Evolutionary conservation across 2,113 vertebrate species (phyloP).

Genomic region (Arenaria interpres): DNA sequence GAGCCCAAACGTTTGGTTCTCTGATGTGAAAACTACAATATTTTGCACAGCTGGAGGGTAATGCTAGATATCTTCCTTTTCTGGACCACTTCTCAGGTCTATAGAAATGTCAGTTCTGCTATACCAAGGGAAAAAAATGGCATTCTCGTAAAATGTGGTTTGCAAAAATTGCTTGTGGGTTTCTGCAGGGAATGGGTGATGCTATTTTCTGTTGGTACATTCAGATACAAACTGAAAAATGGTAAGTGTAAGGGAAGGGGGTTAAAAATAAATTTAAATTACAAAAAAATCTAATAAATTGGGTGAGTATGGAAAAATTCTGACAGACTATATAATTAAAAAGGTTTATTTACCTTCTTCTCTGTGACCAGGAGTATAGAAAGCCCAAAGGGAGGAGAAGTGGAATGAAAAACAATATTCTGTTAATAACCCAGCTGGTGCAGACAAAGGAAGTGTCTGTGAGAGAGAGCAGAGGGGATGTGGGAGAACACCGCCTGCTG

Average conservation of each 20-base stretch:
- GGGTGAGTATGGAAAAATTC: constrained; percentile 39
- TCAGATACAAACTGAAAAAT: not conserved
- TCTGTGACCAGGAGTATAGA: constrained; percentile 43
- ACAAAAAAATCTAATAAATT: constrained; percentile 28
- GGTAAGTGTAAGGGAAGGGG: not conserved
- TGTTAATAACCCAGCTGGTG: constrained; percentile 39
- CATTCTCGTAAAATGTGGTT: not conserved
- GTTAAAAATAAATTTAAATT: constrained; percentile 39
- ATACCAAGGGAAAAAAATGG: not conserved
- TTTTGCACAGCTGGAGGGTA: constrained; percentile 16
- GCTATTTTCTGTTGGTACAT: not conserved
- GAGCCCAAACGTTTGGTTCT: not conserved
- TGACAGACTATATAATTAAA: constrained; percentile 51
- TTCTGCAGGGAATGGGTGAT: not conserved
- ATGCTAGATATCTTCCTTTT: not conserved
- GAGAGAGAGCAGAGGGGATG: constrained; percentile 13
- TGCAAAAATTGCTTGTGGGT: not conserved
- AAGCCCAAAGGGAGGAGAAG: constrained; percentile 51
- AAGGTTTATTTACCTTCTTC: constrained; percentile 59
- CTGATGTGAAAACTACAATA: constrained; percentile 5
- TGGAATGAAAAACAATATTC: constrained; percentile 42
- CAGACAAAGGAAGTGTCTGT: constrained; percentile 69
- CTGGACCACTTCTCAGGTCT: not conserved
- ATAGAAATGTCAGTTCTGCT: not conserved
- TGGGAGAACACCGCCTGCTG: not conserved